Evolutionary conservation across 2,797 vertebrate species (phyloP).

Genomic region (Botia kubotai): DNA sequence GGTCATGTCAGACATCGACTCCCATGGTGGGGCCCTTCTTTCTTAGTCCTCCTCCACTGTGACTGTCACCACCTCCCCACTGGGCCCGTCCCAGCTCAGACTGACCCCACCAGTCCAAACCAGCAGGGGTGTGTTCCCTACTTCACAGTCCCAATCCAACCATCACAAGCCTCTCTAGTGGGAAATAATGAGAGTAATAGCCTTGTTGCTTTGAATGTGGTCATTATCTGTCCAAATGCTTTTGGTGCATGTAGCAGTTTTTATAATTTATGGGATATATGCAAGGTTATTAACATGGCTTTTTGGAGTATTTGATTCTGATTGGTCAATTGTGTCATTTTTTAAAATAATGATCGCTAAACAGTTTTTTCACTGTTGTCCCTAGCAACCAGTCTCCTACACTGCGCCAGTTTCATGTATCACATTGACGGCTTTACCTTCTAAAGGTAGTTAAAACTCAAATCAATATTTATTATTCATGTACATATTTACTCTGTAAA

Average conservation of each 20-base stretch:
- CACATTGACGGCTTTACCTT: neutral
- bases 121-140: conserved; percentile 72
- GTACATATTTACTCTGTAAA: neutral
- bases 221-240: conserved; percentile 13
- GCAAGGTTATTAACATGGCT: neutral
- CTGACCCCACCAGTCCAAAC: conserved; percentile 70
- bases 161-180: conserved; percentile 25
- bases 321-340: neutral
- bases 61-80: conserved; percentile 82
- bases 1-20: conserved; percentile 90
- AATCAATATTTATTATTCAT: neutral
- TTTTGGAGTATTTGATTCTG: neutral
- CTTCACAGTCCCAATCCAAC: conserved; percentile 64
- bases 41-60: conserved; percentile 80
- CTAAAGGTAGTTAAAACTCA: neutral
- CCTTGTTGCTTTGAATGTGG: conserved; percentile 16
- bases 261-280: neutral
- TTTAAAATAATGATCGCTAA: neutral
- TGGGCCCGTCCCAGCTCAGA: conserved; percentile 69
- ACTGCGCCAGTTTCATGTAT: neutral
- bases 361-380: neutral
- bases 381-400: neutral
- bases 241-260: neutral
- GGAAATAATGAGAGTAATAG: conserved; percentile 26
- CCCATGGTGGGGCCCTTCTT: conserved; percentile 83